Percentiles rank a stretch among this genome's conserved stretches.
Conservation (phyloP, 2,797 vertebrate species). For the Psittacula derbiana region DNA sequence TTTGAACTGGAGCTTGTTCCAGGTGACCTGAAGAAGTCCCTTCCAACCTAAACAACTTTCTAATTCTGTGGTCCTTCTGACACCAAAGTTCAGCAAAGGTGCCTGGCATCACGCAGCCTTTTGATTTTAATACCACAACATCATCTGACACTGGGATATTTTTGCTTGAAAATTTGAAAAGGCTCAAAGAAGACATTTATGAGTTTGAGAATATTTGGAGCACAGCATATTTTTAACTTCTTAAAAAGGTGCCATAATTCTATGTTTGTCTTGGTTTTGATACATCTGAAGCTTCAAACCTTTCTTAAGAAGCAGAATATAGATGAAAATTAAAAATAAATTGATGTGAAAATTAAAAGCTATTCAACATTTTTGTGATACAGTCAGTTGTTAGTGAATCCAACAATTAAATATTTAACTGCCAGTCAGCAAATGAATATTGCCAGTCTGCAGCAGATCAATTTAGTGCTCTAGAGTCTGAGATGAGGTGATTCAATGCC, state of each 20-base stretch:
- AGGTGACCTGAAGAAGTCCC: neutral
- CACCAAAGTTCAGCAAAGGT: neutral
- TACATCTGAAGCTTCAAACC: neutral
- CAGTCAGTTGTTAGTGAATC: neutral
- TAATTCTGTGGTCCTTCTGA: neutral
- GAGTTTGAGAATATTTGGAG: neutral
- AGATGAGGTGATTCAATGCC: neutral
- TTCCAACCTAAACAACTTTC: neutral
- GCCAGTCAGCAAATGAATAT: slow-evolving; percentile 6
- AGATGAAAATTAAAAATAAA: neutral
- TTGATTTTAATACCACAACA: neutral
- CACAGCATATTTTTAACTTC: neutral
- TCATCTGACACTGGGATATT: neutral
- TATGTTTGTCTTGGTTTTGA: neutral
- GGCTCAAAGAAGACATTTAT: neutral
- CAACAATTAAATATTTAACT: slow-evolving; percentile 35
- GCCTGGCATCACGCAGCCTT: neutral
- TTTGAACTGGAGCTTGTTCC: neutral
- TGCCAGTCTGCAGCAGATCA: neutral
- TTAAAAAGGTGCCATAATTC: neutral
- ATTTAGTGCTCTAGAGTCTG: neutral
- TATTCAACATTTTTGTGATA: neutral
- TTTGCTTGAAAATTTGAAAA: neutral
- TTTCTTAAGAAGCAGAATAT: neutral
- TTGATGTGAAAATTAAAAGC: neutral